Percentiles rank a stretch among this genome's conserved stretches.
Conservation (phyloP, 1,140 invertebrate species). For the Pseudomyrmex flavicornis region DNA sequence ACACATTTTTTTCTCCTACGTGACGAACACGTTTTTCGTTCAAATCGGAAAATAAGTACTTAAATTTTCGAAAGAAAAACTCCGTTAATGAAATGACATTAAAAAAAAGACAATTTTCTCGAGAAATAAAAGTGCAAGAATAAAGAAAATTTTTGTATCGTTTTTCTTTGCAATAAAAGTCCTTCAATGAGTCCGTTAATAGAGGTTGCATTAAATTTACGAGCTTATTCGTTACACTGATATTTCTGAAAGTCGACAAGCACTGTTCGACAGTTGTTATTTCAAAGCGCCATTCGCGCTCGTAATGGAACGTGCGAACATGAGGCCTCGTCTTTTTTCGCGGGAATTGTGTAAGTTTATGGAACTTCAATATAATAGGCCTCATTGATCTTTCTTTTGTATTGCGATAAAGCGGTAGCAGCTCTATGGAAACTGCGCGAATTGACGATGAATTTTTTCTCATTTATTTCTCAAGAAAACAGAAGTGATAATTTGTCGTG, state of each 20-base stretch:
- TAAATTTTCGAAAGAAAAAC: neutral
- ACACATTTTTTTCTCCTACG: neutral
- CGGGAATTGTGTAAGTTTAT: constrained; percentile 56
- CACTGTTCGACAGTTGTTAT: neutral
- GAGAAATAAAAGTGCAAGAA: neutral
- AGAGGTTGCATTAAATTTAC: constrained; percentile 29
- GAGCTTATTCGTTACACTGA: constrained; percentile 38
- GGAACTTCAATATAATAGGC: constrained; percentile 64
- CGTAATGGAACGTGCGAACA: constrained; percentile 57
- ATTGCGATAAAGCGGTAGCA: constrained; percentile 65
- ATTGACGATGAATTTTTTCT: constrained; percentile 22
- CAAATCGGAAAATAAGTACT: neutral
- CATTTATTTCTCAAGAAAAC: neutral
- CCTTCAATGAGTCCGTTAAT: constrained; percentile 4
- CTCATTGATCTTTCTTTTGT: constrained; percentile 40
- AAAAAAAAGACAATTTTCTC: neutral
- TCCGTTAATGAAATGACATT: neutral
- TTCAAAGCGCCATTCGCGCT: constrained; percentile 20
- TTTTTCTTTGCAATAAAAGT: constrained; percentile 12
- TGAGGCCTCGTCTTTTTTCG: constrained; percentile 52
- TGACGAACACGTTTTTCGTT: neutral
- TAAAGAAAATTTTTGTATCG: neutral
- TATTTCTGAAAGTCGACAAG: constrained; percentile 24
- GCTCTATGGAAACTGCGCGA: neutral
- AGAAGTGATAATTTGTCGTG: neutral